Base-by-base conservation (phyloP, 2,113 vertebrate genomes). In the Lates calcarifer region DNA sequence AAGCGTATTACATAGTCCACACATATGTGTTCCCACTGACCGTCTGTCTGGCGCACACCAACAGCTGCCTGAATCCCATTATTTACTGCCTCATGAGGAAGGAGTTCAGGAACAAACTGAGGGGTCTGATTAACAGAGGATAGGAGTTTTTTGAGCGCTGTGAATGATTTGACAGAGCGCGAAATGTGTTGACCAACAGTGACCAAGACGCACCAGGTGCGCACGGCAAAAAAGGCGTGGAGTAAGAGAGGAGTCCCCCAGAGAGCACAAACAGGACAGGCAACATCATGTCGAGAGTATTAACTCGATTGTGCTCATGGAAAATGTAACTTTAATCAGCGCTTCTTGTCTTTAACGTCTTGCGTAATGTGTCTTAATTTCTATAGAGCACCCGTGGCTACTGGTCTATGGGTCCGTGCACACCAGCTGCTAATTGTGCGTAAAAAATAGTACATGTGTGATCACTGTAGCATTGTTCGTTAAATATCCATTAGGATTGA, bases 1-100 rank as follows among this genome's bases (percentile, higher is more conserved):
- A 74, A 7, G 74, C 94, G 0, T 96, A 95, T 60, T 96, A 96
- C 77, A 75, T 90, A 6, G 90, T 94, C 49, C 95, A 96, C 75
- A 94, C 94, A 0, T 96, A 96, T n/a, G 93, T 93, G 61, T 95
- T 95, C 89, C 95, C 95, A 0, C 86, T 96, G 62, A 95, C 95
- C 6, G 94, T 96, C 28, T 96, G 95, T 41, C 78, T 96, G 58
- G 95, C 95, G 18, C 95, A 96, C 85, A 89, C 94, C 31, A 96
- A 95, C 91, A 96, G 95, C 86, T 96, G 95, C 74, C 88, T 96
- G n/a, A 96, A 96, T 83, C 95, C 95, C 0, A 65, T 95, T 2
- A 94, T 96, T 47, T 96, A 96, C 88, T 96, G 95, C 74, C 93
- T 96, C 20, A 94, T 91, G 91, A 91, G 95, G 73, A 87, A 57